Percentiles rank a stretch among this genome's conserved stretches.
These are phyloP conservation scores for Temnothorax rugatulus DNA, from an alignment of 2,888 invertebrate genomes.

Conservation along the genomic window DNA sequence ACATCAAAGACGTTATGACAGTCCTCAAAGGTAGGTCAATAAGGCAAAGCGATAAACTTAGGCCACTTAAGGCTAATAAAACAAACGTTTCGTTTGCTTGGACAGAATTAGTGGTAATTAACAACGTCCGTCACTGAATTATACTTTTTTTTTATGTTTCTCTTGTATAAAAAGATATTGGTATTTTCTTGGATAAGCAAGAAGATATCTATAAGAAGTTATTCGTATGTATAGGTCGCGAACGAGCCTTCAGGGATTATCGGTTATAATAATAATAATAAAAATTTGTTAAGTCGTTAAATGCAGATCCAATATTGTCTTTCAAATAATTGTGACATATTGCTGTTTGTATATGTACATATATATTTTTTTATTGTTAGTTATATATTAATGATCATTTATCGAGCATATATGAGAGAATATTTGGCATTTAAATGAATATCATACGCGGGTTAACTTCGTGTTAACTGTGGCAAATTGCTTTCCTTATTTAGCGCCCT, in stretches of 20 bases:
- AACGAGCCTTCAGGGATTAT: background rate
- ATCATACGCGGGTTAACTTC: background rate
- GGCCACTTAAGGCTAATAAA: background rate
- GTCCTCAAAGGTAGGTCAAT: conserved; percentile 91
- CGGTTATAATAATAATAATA: background rate
- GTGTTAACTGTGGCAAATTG: background rate
- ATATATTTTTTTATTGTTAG: background rate
- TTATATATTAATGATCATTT: background rate
- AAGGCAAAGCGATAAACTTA: background rate
- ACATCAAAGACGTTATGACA: conserved; percentile 92
- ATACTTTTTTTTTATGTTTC: conserved; percentile 9
- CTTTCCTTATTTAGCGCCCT: conserved; percentile 35
- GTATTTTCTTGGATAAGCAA: background rate
- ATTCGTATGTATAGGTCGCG: background rate
- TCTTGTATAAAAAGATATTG: background rate
- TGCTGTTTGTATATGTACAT: background rate
- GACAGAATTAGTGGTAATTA: background rate
- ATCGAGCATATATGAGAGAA: background rate
- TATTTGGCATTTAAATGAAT: conserved; percentile 16
- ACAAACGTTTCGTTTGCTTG: background rate
- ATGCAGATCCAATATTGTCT: background rate
- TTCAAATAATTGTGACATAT: conserved; percentile 11
- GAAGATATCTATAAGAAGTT: background rate
- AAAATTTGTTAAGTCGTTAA: conserved; percentile 1
- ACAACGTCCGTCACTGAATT: background rate